Base-by-base conservation (phyloP, 2,113 vertebrate genomes). In the Perccottus glenii region DNA sequence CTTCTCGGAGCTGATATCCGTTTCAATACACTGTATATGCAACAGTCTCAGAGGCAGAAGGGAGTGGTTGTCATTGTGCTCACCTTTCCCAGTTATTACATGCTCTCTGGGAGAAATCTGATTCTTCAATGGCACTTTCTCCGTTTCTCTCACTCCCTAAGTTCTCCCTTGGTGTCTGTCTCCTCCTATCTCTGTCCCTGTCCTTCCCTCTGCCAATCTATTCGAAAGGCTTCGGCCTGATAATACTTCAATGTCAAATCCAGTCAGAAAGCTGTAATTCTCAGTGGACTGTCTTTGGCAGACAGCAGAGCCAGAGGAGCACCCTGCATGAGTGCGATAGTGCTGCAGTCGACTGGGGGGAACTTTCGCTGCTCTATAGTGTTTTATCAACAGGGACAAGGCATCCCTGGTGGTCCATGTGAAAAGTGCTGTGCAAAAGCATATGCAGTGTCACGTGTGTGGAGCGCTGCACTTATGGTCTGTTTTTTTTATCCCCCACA, bases 191-290 rank as follows among this genome's bases (percentile, higher is more conserved):
- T 67, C 60, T 49, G 56, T 58, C 64, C 52, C 56, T 66, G 64
- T 61, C 61, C 52, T 56, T 69, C 44, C 46, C 71, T 36, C 56
- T 71, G 50, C 70, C 60, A 43, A 72, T 78, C 56, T 51, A 56
- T 61, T 69, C 16, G 8, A 73, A 74, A 73, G 50, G 57, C 64
- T 79, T 82, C 53, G 55, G 62, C 70, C 73, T 11, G 81, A 84
- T 79, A 81, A 85, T 77, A 64, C 69, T 67, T 82, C 85, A 86
- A 81, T 83, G 86, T 86, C 85, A 87, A 80, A 85, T 51, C 64
- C 59, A 70, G 80, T 80, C 64, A 77, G 74, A 67, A 49, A 60
- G 55, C 75, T 70, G 78, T 64, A 70, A 76, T 70, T 83, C 80
- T 81, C 80, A 35, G 64, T 5, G 35, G 84, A 49, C 38, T 61